Evolutionary conservation across 1,140 invertebrate genomes (phyloP), one percentile per base, ranked within the genome.

Genomic region (Zaprionus kolodkinae): DNA sequence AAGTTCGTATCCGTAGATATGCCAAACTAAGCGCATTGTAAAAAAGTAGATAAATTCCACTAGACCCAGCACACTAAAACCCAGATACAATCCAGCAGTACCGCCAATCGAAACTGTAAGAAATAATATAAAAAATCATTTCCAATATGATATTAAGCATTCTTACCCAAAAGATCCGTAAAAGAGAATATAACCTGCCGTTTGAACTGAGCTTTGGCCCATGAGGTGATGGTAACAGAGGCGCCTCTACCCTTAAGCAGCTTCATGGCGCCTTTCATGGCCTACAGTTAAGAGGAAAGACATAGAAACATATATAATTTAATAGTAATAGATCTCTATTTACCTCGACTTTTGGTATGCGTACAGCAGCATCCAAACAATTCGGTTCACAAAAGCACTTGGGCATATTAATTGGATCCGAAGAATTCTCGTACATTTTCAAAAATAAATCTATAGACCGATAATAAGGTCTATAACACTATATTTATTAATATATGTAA

Each of bases 41-140:
- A 94, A 93, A 70, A 95, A 96, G 69, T 96, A 96, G 1, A 96
- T 57, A 27, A 96, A 94, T 85, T 96, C 96, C 66, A 95, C 94
- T 71, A 95, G 94, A 57, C 95, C 95, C 12, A 96, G 91, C 0
- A 96, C 95, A 72, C 95, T 96, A 70, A 95, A 95, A 3, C 95
- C 95, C 0, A 96, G 93, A 81, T 96, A 96, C 1, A 96, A 85
- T 1, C 95, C 95, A 1, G 95, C 95, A 90, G 95, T 95, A 13
- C 95, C 95, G 17, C 95, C 96, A 15, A 96, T 94, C 11, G 95
- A 94, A 78, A 95, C 95, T 79, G 93, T 13, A 62, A 54, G 7
- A 10, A 7, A 27, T 33, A 13, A 45, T 33, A 15, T 6, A 4
- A 15, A 15, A n/a, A 30, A 0, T n/a, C 1, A 15, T 2, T 7